Evolutionary conservation across 1,140 invertebrate genomes (phyloP).

Genomic region (Hestina assimilis): DNA sequence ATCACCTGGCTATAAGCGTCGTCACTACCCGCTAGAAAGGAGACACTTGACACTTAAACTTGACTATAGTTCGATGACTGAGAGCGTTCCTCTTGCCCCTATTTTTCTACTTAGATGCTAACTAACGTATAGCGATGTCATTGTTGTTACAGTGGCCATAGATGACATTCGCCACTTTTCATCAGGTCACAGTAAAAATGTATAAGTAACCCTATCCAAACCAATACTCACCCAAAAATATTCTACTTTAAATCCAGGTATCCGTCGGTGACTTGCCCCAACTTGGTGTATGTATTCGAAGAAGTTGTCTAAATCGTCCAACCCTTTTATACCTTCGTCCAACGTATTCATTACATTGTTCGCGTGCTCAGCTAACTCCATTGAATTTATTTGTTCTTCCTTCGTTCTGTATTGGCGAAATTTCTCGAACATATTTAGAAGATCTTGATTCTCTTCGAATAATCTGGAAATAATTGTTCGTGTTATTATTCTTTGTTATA

Average conservation of each 20-base stretch:
- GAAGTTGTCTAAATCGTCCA: slow-evolving; percentile 91
- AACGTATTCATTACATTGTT: slow-evolving; percentile 93
- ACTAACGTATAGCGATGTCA: no score
- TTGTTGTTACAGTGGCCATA: no score
- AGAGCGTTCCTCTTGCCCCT: no score
- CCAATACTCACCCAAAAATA: slow-evolving; percentile 90
- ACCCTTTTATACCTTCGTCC: slow-evolving; percentile 90
- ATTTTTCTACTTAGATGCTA: no score
- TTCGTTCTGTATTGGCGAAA: slow-evolving; percentile 88
- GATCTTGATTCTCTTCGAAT: slow-evolving; percentile 91
- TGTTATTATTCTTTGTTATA: neutral
- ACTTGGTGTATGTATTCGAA: slow-evolving; percentile 89
- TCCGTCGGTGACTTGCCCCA: slow-evolving; percentile 89
- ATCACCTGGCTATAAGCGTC: no score
- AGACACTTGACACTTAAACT: no score
- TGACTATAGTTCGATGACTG: no score
- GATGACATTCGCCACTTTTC: no score
- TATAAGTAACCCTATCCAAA: no score
- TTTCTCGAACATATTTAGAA: slow-evolving; percentile 89
- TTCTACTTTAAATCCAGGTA: slow-evolving; percentile 90
- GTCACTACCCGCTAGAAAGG: no score
- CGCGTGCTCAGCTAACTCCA: slow-evolving; percentile 92
- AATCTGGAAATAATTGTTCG: slow-evolving; percentile 78
- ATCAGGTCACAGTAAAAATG: neutral
- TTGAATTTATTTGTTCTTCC: slow-evolving; percentile 88